Base-by-base conservation (phyloP, 2,797 vertebrate species). In the Podarcis lilfordi region DNA sequence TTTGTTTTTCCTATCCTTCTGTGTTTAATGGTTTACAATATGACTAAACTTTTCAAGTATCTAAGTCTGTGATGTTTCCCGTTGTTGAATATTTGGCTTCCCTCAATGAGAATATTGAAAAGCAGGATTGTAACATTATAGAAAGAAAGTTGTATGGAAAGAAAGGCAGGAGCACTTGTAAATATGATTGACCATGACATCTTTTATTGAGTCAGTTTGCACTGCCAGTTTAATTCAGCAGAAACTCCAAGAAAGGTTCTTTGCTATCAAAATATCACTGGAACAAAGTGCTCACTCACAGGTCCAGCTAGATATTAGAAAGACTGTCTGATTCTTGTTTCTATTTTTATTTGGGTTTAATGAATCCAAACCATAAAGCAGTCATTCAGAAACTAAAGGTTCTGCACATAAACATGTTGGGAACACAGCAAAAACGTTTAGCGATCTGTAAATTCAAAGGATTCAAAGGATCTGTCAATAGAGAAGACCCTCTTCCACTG, bases 51-150 rank as follows among this genome's bases (percentile, higher is more conserved):
- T 0, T 7, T 85, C 88, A 90, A 89, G 89, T 91, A 93, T 43
- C 89, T 87, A 91, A 88, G 81, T 94, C 59, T 92, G 92, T 93
- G 90, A 93, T 82, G 89, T 87, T 92, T 50, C 88, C 86, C 88
- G 69, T 89, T 76, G 86, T 79, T 83, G 68, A 87, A 92, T 93
- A 91, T 95, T 94, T 94, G 87, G 89, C 88, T 95, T 95, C 15
- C 92, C 89, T 93, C 92, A 92, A 89, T 79, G 88, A 93, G 71
- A 45, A 85, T 92, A 93, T 89, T 86, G 89, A 92, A 93, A 93
- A 91, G 92, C 92, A 93, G 88, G 91, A 78, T 78, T 82, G 10
- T 85, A 21, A 71, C 15, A 79, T 75, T 90, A 84, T 90, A 82
- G 79, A 85, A 93, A 92, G 91, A 90, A 82, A 50, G 68, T n/a